Base-by-base conservation (phyloP, 2,113 vertebrate species). In the Salvelinus alpinus region DNA sequence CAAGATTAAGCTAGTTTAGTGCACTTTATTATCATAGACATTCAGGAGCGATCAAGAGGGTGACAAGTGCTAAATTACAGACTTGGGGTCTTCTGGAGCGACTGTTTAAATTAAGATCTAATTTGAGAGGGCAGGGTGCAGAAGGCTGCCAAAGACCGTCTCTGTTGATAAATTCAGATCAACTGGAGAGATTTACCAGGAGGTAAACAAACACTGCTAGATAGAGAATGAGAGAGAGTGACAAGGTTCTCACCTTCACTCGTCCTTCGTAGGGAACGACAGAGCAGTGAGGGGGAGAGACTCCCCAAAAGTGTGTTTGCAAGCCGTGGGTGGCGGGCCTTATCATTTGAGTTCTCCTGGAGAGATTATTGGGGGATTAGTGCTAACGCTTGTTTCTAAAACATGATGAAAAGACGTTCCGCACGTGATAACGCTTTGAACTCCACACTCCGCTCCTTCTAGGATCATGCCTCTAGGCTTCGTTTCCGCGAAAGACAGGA, bases 291-390 rank as follows among this genome's bases (percentile, higher is more conserved):
- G 81, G 73, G 80, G 78, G 85, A 74, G 18, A 5, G 67, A 86
- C 91, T 83, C 83, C 84, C 82, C 85, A 88, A 90, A 92, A 88
- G 89, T 86, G 79, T 70, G 90, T 87, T 88, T 88, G 91, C 91
- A 88, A 92, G 89, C 89, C 85, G 91, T 93, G 92, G 93, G 93
- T 94, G 93, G 93, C 90, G 80, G 77, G 82, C 67, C 90, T 94
- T 94, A 94, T 94, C 93, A 77, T 74, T 86, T 79, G 85, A 89
- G 91, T 92, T 93, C 92, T 93, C 92, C 91, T 91, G 92, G 85
- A 93, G 91, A 94, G 93, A 94, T 94, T 94, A 94, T 89, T 92
- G 90, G 86, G 90, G 93, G 93, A 94, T 94, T 93, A 94, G 90
- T 88, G 89, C 88, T 82, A 89, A 94, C 85, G 91, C 91, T 94